A percentile compares a stretch with the other conserved stretches of the same genome.
phyloP scores from a whole-genome alignment of 2,113 vertebrate species.

The Ceyx melanurus region DNA sequence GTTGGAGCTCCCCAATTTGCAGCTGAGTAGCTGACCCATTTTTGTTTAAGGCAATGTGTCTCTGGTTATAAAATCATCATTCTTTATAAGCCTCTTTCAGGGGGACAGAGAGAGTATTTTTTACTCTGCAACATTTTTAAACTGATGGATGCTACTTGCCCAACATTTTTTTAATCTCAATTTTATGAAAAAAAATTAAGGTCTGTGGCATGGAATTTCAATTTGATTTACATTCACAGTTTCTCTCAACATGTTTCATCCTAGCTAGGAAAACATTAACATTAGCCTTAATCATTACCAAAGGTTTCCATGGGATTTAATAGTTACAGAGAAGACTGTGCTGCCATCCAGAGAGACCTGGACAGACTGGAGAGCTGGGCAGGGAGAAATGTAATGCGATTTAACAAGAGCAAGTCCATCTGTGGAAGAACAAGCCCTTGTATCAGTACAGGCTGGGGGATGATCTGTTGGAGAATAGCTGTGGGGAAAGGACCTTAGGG shows the following conservation, averaged over 20 bases:
- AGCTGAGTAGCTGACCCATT: conserved; percentile 28
- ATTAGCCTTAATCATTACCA: conserved; percentile 25
- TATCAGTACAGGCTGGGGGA: no score
- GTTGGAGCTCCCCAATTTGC: conserved; percentile 36
- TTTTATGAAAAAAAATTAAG: conserved; percentile 60
- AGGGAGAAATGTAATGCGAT: no score
- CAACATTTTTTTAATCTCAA: conserved; percentile 62
- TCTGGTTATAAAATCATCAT: conserved; percentile 64
- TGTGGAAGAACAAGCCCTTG: no score
- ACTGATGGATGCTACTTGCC: conserved; percentile 39
- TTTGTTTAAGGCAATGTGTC: conserved; percentile 44
- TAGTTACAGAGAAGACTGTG: background rate
- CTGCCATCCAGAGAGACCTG: no score
- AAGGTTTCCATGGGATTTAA: conserved; percentile 38
- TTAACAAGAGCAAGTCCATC: no score
- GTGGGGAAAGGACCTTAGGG: no score
- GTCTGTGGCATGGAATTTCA: conserved; percentile 42
- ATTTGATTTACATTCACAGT: conserved; percentile 60
- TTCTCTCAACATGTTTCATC: conserved; percentile 8
- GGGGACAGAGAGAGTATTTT: conserved; percentile 45
- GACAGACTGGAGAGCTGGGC: no score
- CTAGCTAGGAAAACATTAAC: conserved; percentile 7
- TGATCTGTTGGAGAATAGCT: no score
- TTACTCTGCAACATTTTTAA: conserved; percentile 57
- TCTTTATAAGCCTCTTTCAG: conserved; percentile 48